Base-by-base conservation (phyloP, 1,140 invertebrate genomes). In the Hypsibius dujardini region DNA sequence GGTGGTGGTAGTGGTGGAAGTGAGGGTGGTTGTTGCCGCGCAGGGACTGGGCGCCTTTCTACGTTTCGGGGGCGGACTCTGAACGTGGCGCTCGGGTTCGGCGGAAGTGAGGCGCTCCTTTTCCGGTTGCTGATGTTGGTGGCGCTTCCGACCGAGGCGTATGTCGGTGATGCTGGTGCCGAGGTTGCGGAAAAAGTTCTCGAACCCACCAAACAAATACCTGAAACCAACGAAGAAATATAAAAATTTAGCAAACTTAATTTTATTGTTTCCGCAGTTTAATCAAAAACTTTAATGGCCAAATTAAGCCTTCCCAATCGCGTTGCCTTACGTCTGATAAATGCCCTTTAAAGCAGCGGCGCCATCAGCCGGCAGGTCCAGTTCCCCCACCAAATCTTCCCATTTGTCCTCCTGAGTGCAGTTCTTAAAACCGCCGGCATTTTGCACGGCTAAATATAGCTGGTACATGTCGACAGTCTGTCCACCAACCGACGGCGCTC, bases 401-500 rank as follows among this genome's bases (percentile, higher is more conserved):
- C 62, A 67, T 42, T 67, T 67, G 42, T 45, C 45, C 62, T 67
- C 62, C 42, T 67, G 62, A 42, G 12, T 67, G 42, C 62, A 67
- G 12, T 45, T 12, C 3, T 67, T 67, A 67, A 15, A 67, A 45
- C 62, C 62, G 7, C 62, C 62, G 42, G 42, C 62, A 42, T 67
- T 12, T 7, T 67, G 62, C 12, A 67, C 62, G 12, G 12, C 62
- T 3, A 7, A 7, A 42, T 67, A 67, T 42, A 67, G 42, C 45
- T 67, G 12, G 62, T 67, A 67, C 62, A 67, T 67, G 42, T 67
- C 62, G 12, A 67, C 62, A 12, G 62, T 12, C 42, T 67, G 12
- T 12, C 42, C 62, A 7, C 7, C 12, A 67, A 67, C 62, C 12
- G 42, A 15, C 12, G 62, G 12, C 12, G 12, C 62, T 3, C 42